These are phyloP conservation scores for Catharus ustulatus DNA, from an alignment of 2,797 vertebrate species.

Conservation along the genomic window DNA sequence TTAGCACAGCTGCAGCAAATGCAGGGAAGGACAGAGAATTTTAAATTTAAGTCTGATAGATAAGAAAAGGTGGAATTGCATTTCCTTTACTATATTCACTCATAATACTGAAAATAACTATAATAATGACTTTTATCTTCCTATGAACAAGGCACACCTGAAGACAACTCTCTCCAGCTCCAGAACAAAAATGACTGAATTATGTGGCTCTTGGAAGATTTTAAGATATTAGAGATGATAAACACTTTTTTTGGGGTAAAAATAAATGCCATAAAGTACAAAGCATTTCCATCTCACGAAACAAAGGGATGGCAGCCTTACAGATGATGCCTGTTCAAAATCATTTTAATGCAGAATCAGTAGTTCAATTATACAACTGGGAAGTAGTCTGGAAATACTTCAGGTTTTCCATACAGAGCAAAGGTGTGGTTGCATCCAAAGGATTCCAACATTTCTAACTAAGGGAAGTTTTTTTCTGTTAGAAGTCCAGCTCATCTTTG, in stretches of 20 bases:
- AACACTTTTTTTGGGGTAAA: neutral
- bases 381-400: neutral
- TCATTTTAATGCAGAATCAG: neutral
- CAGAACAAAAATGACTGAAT: neutral
- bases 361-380: neutral
- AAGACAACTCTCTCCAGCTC: neutral
- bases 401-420: neutral
- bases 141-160: neutral
- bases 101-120: neutral
- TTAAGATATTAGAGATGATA: neutral
- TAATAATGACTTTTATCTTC: neutral
- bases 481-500: neutral
- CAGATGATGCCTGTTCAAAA: neutral
- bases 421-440: neutral
- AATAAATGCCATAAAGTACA: neutral
- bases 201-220: neutral
- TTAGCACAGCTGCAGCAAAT: neutral
- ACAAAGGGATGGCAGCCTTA: neutral
- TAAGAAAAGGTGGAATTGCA: neutral
- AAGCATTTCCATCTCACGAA: neutral
- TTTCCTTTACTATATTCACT: neutral
- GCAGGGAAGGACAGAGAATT: neutral
- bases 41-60: neutral
- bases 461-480: neutral
- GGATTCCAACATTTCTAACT: neutral